These are phyloP conservation scores for Poeciliopsis paucimaculata DNA, from an alignment of 2,797 vertebrate species.

Conservation along the genomic window DNA sequence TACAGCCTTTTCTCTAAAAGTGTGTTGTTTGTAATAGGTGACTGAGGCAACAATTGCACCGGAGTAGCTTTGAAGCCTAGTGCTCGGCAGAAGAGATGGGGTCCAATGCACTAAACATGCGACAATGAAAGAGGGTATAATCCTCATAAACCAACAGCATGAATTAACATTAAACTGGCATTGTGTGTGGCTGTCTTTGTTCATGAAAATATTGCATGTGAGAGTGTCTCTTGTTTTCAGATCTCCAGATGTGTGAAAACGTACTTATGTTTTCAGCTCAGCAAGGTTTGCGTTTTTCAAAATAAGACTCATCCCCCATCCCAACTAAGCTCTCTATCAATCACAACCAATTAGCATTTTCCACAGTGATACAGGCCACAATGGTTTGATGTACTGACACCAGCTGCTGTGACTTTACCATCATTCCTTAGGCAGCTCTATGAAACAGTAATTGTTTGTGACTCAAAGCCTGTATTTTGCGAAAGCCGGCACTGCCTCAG, in stretches of 20 bases:
- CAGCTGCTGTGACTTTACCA: conserved; percentile 54
- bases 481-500: conserved; percentile 62
- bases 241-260: conserved; percentile 37
- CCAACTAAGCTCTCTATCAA: conserved; percentile 54
- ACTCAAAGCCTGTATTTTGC: conserved; percentile 66
- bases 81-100: conserved; percentile 53
- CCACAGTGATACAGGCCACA: conserved; percentile 36
- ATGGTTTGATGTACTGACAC: conserved; percentile 52
- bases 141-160: conserved; percentile 71
- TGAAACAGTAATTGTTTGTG: conserved; percentile 70
- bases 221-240: conserved; percentile 40
- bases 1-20: conserved; percentile 78
- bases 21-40: conserved; percentile 80
- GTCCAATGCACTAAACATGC: conserved; percentile 63
- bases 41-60: conserved; percentile 76
- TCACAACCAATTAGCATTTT: conserved; percentile 48
- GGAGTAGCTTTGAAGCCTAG: conserved; percentile 75
- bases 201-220: conserved; percentile 44
- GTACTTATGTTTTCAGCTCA: conserved; percentile 19
- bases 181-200: conserved; percentile 43
- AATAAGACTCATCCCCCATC: conserved; percentile 36
- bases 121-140: conserved; percentile 71
- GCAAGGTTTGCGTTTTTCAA: conserved; percentile 40
- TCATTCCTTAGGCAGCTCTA: conserved; percentile 42
- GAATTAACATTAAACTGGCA: conserved; percentile 60